These are phyloP conservation scores for Podarcis siculus DNA, from an alignment of 2,797 vertebrate genomes.

Conservation along the genomic window DNA sequence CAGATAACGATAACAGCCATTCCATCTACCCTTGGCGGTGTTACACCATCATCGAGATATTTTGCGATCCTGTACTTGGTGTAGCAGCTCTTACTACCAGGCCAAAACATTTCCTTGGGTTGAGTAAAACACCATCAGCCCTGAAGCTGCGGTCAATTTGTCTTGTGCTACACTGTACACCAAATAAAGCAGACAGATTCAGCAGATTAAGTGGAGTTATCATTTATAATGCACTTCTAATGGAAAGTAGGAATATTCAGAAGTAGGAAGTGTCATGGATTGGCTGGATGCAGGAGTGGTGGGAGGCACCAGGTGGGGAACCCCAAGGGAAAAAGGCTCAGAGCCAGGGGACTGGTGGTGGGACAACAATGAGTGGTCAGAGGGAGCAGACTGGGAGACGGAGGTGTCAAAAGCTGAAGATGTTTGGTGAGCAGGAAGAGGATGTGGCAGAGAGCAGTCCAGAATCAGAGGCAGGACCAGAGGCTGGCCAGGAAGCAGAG, in stretches of 20 bases:
- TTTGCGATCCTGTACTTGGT: neutral
- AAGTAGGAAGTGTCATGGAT: neutral
- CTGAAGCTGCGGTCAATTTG: neutral
- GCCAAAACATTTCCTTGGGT: neutral
- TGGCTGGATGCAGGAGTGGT: too few species aligned
- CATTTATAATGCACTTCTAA: neutral
- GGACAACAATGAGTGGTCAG: too few species aligned
- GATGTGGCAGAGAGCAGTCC: too few species aligned
- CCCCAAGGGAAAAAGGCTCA: too few species aligned
- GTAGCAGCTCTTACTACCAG: neutral
- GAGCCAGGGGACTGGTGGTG: too few species aligned
- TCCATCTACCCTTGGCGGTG: neutral
- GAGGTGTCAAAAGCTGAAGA: too few species aligned
- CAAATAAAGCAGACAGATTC: neutral
- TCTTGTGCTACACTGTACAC: too few species aligned
- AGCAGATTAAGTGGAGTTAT: neutral
- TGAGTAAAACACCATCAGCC: neutral
- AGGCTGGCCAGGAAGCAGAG: too few species aligned
- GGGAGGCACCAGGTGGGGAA: too few species aligned
- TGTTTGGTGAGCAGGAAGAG: too few species aligned
- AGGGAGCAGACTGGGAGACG: too few species aligned
- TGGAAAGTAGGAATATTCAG: neutral
- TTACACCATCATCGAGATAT: neutral
- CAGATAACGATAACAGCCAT: neutral
- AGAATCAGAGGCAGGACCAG: too few species aligned